Evolutionary conservation across 1,140 invertebrate genomes (phyloP).

Genomic region (Sarcophaga bullata): DNA sequence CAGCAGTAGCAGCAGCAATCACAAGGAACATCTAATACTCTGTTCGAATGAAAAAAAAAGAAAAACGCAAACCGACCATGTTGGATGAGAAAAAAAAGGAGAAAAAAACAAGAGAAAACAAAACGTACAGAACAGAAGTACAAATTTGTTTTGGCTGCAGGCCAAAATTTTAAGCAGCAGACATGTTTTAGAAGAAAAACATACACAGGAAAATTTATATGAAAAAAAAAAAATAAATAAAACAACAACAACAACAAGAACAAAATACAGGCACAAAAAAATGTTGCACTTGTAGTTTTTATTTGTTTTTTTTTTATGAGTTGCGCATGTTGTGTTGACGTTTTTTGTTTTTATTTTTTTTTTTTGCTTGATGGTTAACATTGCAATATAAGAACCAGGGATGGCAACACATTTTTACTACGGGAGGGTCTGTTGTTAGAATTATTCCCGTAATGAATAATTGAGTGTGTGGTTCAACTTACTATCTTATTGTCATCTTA

Average conservation of each 20-base stretch:
- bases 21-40: not conserved
- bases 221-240: too few species aligned
- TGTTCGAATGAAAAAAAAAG: too few species aligned
- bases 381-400: not conserved
- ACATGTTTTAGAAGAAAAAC: conserved; percentile 2
- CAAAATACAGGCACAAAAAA: not conserved
- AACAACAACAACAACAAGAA: too few species aligned
- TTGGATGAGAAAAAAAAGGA: not conserved
- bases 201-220: not conserved
- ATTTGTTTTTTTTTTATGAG: not conserved
- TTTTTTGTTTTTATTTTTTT: not conserved
- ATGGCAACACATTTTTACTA: not conserved
- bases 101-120: not conserved
- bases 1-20: too few species aligned
- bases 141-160: conserved; percentile 17
- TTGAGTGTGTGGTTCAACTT: too few species aligned
- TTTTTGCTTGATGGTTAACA: not conserved
- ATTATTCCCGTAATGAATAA: too few species aligned
- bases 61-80: not conserved
- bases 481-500: too few species aligned
- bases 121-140: not conserved
- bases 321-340: conserved; percentile 23
- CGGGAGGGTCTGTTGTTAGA: too few species aligned
- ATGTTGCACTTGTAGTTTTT: not conserved
- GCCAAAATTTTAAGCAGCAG: conserved; percentile 12